Conservation (phyloP, 2,797 vertebrate genomes). For the Threskiornis aethiopicus region DNA sequence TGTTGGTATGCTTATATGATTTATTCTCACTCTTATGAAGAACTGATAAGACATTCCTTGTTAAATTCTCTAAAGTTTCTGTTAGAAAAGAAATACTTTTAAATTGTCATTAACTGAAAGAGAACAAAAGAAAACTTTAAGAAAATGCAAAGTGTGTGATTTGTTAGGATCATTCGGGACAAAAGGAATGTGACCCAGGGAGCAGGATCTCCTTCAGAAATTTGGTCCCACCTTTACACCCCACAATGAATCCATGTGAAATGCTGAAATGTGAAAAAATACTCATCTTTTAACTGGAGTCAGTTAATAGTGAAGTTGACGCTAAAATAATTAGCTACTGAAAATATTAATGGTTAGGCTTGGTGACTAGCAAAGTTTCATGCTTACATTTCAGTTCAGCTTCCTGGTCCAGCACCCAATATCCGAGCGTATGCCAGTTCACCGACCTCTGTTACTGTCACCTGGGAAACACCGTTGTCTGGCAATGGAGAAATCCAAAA, state of each 20-base stretch:
- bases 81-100: neutral
- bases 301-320: neutral
- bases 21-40: neutral
- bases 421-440: conserved; percentile 82
- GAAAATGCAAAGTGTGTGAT: neutral
- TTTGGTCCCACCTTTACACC: neutral
- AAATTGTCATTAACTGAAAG: neutral
- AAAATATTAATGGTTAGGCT: neutral
- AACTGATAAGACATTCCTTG: neutral
- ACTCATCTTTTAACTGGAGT: neutral
- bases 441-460: conserved; percentile 84
- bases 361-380: neutral
- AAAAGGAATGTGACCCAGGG: neutral
- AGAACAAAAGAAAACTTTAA: neutral
- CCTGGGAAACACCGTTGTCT: conserved; percentile 90
- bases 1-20: neutral
- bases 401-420: conserved; percentile 93
- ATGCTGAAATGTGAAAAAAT: neutral
- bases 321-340: neutral
- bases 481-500: conserved; percentile 94
- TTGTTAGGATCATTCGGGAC: neutral
- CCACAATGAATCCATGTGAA: fast-evolving
- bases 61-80: neutral
- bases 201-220: neutral
- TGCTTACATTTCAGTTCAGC: conserved; percentile 84